These are phyloP conservation scores for Cheiracanthium punctorium DNA, from an alignment of 2,888 invertebrate species.

Conservation along the genomic window DNA sequence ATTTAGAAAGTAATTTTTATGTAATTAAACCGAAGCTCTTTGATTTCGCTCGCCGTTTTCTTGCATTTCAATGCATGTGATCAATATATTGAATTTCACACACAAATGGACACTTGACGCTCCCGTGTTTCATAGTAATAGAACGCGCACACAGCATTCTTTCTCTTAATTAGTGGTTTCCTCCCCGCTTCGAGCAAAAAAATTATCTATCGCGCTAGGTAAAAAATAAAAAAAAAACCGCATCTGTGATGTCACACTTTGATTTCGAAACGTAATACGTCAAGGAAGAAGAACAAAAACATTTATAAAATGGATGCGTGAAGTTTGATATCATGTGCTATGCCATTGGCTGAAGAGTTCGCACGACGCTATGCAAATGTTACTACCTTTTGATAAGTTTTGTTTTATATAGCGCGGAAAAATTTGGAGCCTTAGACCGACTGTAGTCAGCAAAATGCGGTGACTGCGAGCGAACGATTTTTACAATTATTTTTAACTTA, in stretches of 20 bases:
- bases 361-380: conserved; percentile 23
- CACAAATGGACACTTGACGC: no score
- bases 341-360: conserved; percentile 12
- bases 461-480: conserved; percentile 12
- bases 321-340: background rate
- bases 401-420: conserved; percentile 14
- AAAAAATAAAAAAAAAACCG: conserved; percentile 6
- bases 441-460: background rate
- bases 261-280: conserved; percentile 25
- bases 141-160: background rate
- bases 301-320: background rate
- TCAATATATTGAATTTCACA: no score
- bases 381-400: conserved; percentile 22
- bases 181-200: background rate
- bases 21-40: no score
- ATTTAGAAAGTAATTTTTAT: no score
- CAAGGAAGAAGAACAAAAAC: conserved; percentile 19
- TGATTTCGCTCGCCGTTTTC: no score
- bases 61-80: no score
- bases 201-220: background rate
- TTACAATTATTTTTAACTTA: background rate
- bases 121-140: no score
- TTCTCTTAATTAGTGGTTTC: background rate
- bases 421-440: background rate
- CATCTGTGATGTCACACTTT: conserved; percentile 22